phyloP scores from a whole-genome alignment of 2,888 invertebrate species.

The Saturnia pavonia region DNA sequence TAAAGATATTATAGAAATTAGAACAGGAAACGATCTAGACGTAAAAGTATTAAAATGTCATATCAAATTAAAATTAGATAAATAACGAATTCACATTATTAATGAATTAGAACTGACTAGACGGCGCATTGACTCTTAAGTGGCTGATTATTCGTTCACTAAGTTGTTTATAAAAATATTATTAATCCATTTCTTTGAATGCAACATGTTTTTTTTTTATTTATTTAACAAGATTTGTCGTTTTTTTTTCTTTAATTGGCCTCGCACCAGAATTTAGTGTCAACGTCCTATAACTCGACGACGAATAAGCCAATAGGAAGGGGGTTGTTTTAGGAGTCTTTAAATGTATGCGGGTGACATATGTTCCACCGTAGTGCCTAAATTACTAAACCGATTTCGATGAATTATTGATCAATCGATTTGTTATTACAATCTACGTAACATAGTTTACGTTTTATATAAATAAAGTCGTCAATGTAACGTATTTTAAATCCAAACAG shows the following conservation, averaged over 20 bases:
- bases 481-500: no score
- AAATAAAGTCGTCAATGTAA: no score
- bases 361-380: no score
- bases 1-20: not conserved
- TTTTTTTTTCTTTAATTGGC: not conserved
- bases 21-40: constrained; percentile 15
- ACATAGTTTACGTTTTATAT: no score
- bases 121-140: constrained; percentile 5
- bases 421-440: no score
- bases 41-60: constrained; percentile 3
- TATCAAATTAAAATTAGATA: constrained; percentile 1
- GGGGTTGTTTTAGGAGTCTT: no score
- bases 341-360: no score
- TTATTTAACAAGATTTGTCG: not conserved
- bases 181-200: not conserved
- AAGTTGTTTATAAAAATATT: not conserved
- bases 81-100: not conserved
- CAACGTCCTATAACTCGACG: not conserved
- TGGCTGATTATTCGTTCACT: not conserved
- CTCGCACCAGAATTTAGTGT: not conserved
- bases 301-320: no score
- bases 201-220: not conserved
- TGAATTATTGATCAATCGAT: no score
- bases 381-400: no score
- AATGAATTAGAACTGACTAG: not conserved